A percentile compares a stretch with the other conserved stretches of the same genome.
phyloP scores from a whole-genome alignment of 2,888 invertebrate species.

The Tachina grossa region DNA sequence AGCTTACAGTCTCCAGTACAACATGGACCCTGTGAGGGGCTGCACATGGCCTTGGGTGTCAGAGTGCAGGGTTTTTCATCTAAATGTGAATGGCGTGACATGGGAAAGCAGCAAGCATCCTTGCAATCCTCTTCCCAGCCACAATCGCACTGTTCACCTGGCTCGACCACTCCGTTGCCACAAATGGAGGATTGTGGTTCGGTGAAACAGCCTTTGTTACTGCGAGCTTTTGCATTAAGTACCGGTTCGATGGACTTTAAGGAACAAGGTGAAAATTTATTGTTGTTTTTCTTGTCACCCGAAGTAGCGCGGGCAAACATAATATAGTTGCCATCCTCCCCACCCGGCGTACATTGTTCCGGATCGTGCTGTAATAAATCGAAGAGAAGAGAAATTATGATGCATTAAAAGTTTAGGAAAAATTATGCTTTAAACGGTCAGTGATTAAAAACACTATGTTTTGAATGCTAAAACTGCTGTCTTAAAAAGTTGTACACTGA shows the following conservation, averaged over 20 bases:
- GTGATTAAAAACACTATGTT: not conserved
- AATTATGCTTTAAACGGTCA: not conserved
- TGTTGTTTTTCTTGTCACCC: conserved; percentile 98
- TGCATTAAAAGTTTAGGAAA: not conserved
- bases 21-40: conserved; percentile 92
- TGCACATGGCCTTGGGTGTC: conserved; percentile 85
- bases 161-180: conserved; percentile 98
- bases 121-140: conserved; percentile 99
- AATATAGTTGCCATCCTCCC: conserved; percentile 98
- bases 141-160: conserved; percentile 99
- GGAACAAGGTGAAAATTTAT: conserved; percentile 97
- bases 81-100: conserved; percentile 89
- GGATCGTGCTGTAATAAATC: conserved; percentile 91
- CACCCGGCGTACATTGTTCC: conserved; percentile 96
- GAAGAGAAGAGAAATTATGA: not conserved
- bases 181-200: conserved; percentile 97
- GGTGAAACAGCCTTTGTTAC: conserved; percentile 95
- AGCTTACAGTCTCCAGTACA: conserved; percentile 94
- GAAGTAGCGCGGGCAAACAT: conserved; percentile 99
- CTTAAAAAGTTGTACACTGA: too few relatives aligned
- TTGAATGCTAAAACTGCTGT: too few relatives aligned
- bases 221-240: conserved; percentile 94
- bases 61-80: conserved; percentile 94
- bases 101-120: conserved; percentile 96
- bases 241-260: conserved; percentile 95